Base-by-base conservation (phyloP, 2,797 vertebrate genomes). In the Zalophus californianus region DNA sequence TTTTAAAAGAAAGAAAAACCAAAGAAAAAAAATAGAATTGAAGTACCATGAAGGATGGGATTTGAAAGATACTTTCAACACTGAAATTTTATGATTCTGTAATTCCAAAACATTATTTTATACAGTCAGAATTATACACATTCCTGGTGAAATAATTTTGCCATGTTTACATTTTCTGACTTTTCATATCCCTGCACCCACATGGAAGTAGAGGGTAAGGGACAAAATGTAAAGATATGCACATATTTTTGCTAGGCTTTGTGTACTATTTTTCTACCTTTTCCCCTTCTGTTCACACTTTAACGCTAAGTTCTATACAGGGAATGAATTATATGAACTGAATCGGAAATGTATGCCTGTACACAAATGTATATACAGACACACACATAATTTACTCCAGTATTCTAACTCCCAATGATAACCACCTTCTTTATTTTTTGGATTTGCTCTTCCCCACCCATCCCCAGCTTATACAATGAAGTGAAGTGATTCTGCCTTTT, bases 371-470 rank as follows among this genome's bases (percentile, higher is more conserved):
- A 38, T 12, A 18, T 68, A 68, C 66, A 68, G n/a, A 68, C 60
- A 48, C 44, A 48, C n/a, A 78, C 16, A 13, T 5, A n/a, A 38
- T n/a, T 70, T 68, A 9, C 66, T 75, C 32, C 14, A 54, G 68
- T 25, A 52, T 35, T 23, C 12, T 78, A 64, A 68, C 5, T 85
- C 56, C 35, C 52, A 66, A 23, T 35, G 83, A 77, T 13, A 66
- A 7, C 15, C 14, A 70, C 11, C 20, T 78, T 87, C n/a, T 87
- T 85, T 86, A 38, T 89, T 82, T n/a, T 87, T 88, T 62, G 52
- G 60, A 60, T 96, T 96, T 94, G 54, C 75, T 70, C 60, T 78
- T 84, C 75, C 72, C 86, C 41, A 21, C 29, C 23, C 56, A 77
- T 66, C 4, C 27, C 54, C 41, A 86, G 29, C 7, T 77, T 25